Conservation (phyloP, 2,888 invertebrate species). For the Cheilosia impressa region DNA sequence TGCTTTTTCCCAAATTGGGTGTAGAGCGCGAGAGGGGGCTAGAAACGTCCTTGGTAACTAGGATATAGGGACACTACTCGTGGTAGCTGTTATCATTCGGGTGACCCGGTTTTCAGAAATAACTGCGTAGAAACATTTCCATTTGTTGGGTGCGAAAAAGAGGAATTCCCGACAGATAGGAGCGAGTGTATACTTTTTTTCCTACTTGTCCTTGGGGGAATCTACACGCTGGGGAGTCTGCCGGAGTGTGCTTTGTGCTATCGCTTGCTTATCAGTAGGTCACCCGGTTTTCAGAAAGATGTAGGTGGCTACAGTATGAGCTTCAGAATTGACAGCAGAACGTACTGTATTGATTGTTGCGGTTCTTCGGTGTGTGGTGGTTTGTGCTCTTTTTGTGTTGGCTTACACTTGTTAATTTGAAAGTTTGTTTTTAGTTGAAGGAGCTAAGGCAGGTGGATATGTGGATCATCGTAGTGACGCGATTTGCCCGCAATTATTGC, state of each 20-base stretch:
- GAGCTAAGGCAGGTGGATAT: too few species aligned
- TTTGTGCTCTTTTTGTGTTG: too few species aligned
- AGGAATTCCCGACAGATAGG: slow-evolving; percentile 16
- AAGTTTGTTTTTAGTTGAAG: too few species aligned
- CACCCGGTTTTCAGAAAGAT: slow-evolving; percentile 68
- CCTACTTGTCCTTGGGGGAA: neutral
- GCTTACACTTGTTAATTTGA: too few species aligned
- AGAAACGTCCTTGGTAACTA: slow-evolving; percentile 29
- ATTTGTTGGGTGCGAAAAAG: neutral
- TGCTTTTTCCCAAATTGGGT: neutral
- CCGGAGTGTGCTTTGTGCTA: neutral
- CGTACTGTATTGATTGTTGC: neutral
- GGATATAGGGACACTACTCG: slow-evolving; percentile 14
- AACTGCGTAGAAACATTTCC: slow-evolving; percentile 44
- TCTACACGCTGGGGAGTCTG: neutral
- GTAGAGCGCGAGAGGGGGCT: neutral
- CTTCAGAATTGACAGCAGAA: neutral
- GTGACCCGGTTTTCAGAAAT: slow-evolving; percentile 72
- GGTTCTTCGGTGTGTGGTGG: neutral
- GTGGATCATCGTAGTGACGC: too few species aligned
- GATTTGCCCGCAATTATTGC: too few species aligned
- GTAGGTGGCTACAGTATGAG: slow-evolving; percentile 48
- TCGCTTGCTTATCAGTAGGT: slow-evolving; percentile 57
- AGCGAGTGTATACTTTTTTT: neutral
- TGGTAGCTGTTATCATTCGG: slow-evolving; percentile 46